Evolutionary conservation across 2,797 vertebrate genomes (phyloP).

Genomic region (Gymnothorax javanicus): DNA sequence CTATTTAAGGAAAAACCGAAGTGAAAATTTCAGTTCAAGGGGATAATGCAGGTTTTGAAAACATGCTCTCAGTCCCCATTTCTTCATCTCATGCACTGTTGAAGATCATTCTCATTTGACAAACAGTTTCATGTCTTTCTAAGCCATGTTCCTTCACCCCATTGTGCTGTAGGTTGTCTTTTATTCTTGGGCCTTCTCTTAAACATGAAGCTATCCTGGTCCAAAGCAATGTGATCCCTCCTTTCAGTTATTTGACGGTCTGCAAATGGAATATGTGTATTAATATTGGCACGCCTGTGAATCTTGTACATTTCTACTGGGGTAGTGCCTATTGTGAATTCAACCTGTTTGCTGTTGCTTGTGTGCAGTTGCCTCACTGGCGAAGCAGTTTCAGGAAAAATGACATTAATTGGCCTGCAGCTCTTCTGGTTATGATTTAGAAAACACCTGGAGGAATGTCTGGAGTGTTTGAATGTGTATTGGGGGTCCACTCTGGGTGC

Average conservation of each 20-base stretch:
- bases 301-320: neutral
- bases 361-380: neutral
- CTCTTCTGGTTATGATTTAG: slow-evolving; percentile 11
- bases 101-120: neutral
- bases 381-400: neutral
- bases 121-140: neutral
- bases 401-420: neutral
- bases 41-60: neutral
- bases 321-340: neutral
- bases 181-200: neutral
- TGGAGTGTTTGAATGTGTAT: neutral
- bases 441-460: neutral
- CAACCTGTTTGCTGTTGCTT: neutral
- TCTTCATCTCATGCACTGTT: neutral
- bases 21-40: too few relatives aligned
- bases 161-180: neutral
- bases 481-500: neutral
- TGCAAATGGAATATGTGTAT: neutral
- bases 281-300: neutral
- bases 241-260: neutral
- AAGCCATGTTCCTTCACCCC: neutral
- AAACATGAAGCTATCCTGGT: neutral
- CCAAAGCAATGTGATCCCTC: neutral
- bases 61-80: neutral
- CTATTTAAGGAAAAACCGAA: too few relatives aligned